Evolutionary conservation across 2,888 invertebrate species (phyloP).

Genomic region (Hymenopus coronatus): DNA sequence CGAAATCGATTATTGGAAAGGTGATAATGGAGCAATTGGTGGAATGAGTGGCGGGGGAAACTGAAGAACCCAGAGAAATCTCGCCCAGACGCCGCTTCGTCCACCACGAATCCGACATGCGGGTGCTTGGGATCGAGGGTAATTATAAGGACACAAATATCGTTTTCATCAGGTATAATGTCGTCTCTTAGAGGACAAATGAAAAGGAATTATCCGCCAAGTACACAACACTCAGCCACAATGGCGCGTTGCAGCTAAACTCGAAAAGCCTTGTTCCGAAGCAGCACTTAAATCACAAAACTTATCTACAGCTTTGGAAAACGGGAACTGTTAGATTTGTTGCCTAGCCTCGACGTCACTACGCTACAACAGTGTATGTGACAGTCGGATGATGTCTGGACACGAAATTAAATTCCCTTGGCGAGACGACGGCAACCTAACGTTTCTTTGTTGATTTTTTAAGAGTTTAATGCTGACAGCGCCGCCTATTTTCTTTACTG

Average conservation of each 20-base stretch:
- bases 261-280: background rate
- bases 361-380: background rate
- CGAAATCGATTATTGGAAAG: too few relatives aligned
- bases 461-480: background rate
- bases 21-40: too few relatives aligned
- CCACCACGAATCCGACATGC: too few relatives aligned
- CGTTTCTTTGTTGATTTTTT: background rate
- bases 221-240: background rate
- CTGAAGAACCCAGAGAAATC: too few relatives aligned
- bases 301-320: background rate
- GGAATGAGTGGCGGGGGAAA: too few relatives aligned
- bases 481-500: background rate
- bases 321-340: background rate
- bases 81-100: too few relatives aligned
- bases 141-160: too few relatives aligned
- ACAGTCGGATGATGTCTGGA: background rate
- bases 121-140: too few relatives aligned
- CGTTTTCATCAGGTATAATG: too few relatives aligned
- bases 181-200: too few relatives aligned
- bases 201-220: too few relatives aligned
- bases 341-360: background rate
- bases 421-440: background rate
- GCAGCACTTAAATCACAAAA: background rate
- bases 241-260: background rate
- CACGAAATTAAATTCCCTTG: background rate